These are phyloP conservation scores for Cantharis flavilabris DNA, from an alignment of 2,888 invertebrate genomes.

Conservation along the genomic window DNA sequence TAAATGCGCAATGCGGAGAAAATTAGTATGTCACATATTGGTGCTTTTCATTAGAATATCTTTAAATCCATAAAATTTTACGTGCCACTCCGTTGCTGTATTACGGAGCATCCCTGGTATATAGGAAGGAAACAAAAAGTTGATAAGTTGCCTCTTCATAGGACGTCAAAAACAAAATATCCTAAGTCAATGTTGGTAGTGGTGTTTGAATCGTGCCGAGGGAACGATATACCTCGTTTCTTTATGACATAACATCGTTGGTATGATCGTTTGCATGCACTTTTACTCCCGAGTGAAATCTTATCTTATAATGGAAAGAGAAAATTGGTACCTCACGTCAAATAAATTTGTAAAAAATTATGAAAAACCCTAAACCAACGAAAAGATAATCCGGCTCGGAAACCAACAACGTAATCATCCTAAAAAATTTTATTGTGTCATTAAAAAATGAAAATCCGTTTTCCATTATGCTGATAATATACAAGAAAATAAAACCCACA, in stretches of 20 bases:
- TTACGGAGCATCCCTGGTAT: neutral
- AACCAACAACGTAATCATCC: neutral
- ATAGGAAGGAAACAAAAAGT: neutral
- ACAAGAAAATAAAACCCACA: neutral
- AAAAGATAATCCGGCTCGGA: neutral
- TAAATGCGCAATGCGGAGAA: slow-evolving; percentile 11
- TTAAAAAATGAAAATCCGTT: neutral
- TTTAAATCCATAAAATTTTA: no score
- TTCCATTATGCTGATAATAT: neutral
- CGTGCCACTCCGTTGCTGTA: no score
- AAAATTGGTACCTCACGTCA: slow-evolving; percentile 9
- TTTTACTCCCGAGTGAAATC: slow-evolving; percentile 40
- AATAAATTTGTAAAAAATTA: neutral
- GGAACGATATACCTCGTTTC: slow-evolving; percentile 40
- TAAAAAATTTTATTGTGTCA: neutral
- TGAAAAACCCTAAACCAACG: neutral
- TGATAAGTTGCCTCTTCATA: neutral
- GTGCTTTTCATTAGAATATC: neutral
- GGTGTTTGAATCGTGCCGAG: slow-evolving; percentile 35
- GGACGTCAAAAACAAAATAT: slow-evolving; percentile 26
- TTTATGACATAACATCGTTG: slow-evolving; percentile 39
- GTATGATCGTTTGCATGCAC: slow-evolving; percentile 42
- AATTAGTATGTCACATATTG: neutral
- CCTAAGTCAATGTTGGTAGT: slow-evolving; percentile 25
- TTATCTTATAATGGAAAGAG: slow-evolving; percentile 37